A percentile compares a stretch with the other conserved stretches of the same genome.
Conservation (phyloP, 2,888 invertebrate species). For the Pollenia angustigena region DNA sequence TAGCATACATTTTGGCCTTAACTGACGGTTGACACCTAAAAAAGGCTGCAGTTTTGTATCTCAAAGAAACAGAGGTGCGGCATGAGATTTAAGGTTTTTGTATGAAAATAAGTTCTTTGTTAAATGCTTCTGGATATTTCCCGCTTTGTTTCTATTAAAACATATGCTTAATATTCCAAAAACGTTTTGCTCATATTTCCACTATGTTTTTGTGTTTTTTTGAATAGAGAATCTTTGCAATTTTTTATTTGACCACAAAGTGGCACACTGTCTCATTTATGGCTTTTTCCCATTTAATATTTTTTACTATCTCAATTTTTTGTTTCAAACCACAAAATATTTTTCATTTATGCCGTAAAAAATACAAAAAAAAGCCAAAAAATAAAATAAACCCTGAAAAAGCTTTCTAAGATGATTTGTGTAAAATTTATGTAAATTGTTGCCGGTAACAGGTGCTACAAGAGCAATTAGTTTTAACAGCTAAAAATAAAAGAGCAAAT, state of each 20-base stretch:
- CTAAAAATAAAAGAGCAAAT: constrained; percentile 41
- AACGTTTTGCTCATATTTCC: constrained; percentile 47
- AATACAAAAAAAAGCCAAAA: constrained; percentile 5
- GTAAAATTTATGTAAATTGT: constrained; percentile 81
- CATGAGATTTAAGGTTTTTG: not conserved
- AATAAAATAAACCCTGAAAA: constrained; percentile 31
- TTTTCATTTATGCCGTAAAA: constrained; percentile 15
- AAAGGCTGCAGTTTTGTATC: not conserved
- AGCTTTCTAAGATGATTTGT: constrained; percentile 79
- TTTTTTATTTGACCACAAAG: constrained; percentile 64
- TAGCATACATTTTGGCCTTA: constrained; percentile 9
- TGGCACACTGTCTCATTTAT: constrained; percentile 57
- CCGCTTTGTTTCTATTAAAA: not conserved
- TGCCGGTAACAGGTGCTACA: constrained; percentile 79
- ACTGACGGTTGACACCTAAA: constrained; percentile 38
- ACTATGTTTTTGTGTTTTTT: constrained; percentile 1
- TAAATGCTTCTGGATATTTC: not conserved
- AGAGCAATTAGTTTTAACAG: constrained; percentile 78
- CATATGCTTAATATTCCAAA: constrained; percentile 62
- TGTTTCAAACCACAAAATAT: constrained; percentile 38
- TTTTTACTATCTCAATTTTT: constrained; percentile 40
- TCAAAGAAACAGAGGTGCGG: not conserved
- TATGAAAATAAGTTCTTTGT: not conserved
- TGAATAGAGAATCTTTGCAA: not conserved
- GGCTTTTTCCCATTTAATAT: constrained; percentile 32